Conservation (phyloP, 1,140 invertebrate species). For the Lepidurus apus region DNA sequence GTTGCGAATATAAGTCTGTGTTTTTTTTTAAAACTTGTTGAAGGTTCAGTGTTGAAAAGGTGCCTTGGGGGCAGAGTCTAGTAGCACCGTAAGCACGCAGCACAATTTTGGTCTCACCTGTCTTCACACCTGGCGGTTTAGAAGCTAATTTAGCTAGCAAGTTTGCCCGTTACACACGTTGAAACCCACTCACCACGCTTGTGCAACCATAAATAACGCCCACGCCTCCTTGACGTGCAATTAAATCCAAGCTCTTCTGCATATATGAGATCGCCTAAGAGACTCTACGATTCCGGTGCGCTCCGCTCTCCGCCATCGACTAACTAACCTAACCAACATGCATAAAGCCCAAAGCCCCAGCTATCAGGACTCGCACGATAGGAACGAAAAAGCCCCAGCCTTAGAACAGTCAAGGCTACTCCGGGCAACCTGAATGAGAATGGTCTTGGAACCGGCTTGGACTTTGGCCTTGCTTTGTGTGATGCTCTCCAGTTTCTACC, state of each 20-base stretch:
- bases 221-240: slow-evolving; percentile 6
- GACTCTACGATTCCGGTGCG: background rate
- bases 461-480: slow-evolving; percentile 21
- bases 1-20: background rate
- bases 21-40: background rate
- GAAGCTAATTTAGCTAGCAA: background rate
- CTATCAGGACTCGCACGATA: background rate
- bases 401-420: background rate
- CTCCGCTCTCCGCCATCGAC: slow-evolving; percentile 1
- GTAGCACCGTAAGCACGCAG: background rate
- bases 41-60: slow-evolving; percentile 15
- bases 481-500: background rate
- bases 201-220: background rate
- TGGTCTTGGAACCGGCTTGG: slow-evolving; percentile 7
- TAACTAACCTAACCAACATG: slow-evolving; percentile 14
- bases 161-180: slow-evolving; percentile 6
- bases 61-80: background rate
- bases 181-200: background rate
- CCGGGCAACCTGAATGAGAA: background rate
- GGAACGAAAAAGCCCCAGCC: background rate
- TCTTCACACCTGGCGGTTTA: slow-evolving; percentile 5
- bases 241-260: background rate
- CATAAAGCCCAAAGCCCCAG: background rate
- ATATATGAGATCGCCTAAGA: background rate
- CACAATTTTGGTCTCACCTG: slow-evolving; percentile 17